phyloP scores from a whole-genome alignment of 2,888 invertebrate species.

The Cremastinae sp. region DNA sequence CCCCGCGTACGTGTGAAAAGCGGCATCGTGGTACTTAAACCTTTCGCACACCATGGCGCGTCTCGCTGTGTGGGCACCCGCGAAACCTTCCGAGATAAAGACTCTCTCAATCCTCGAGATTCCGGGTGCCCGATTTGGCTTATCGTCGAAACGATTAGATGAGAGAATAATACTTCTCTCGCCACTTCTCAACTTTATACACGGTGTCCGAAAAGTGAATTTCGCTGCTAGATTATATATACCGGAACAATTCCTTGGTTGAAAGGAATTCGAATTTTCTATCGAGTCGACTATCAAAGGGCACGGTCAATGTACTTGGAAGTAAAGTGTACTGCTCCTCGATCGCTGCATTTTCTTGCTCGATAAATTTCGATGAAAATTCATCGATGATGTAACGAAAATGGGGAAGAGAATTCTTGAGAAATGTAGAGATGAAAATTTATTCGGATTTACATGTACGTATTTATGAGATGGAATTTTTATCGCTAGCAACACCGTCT shows the following conservation, averaged over 20 bases:
- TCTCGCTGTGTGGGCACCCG: neutral
- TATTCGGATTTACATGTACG: too few species aligned
- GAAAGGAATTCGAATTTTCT: neutral
- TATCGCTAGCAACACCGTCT: too few species aligned
- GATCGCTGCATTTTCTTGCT: too few species aligned
- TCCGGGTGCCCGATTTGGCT: constrained; percentile 51
- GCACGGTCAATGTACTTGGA: too few species aligned
- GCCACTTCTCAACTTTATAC: neutral
- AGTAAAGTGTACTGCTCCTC: too few species aligned
- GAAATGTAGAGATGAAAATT: too few species aligned
- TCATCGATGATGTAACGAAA: too few species aligned
- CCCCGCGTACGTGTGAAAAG: constrained; percentile 35
- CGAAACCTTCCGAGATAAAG: constrained; percentile 25
- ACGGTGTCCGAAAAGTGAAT: neutral
- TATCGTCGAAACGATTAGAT: constrained; percentile 47
- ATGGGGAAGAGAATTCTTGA: too few species aligned
- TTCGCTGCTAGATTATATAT: neutral
- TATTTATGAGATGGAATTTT: too few species aligned
- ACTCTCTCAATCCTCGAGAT: constrained; percentile 56
- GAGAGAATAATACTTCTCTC: constrained; percentile 44
- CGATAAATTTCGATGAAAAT: too few species aligned
- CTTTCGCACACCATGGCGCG: constrained; percentile 12
- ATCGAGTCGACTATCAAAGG: too few species aligned
- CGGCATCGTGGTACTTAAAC: constrained; percentile 40
- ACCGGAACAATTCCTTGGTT: constrained; percentile 22